Percentiles rank a stretch among this genome's conserved stretches.
These are phyloP conservation scores for Ceratina calcarata DNA, from an alignment of 1,140 invertebrate genomes.

Conservation along the genomic window DNA sequence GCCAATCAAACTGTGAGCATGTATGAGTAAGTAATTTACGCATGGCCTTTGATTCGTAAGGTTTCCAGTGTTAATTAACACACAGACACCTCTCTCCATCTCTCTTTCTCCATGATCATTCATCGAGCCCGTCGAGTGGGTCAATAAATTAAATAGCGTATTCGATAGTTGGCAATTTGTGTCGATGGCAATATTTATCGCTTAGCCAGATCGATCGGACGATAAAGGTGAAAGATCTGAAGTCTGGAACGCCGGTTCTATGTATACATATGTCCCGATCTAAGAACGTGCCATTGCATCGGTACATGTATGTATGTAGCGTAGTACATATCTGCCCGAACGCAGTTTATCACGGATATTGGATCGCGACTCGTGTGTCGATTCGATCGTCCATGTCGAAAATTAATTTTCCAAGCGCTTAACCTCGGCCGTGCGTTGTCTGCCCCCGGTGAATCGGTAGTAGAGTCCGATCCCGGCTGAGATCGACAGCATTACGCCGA, in stretches of 20 bases:
- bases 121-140: not conserved
- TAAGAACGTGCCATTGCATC: slow-evolving; percentile 16
- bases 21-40: slow-evolving; percentile 20
- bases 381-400: slow-evolving; percentile 36
- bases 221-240: slow-evolving; percentile 45
- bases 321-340: not conserved
- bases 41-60: slow-evolving; percentile 20
- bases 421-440: slow-evolving; percentile 91
- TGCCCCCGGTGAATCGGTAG: slow-evolving; percentile 91
- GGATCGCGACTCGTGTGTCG: slow-evolving; percentile 16
- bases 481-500: slow-evolving; percentile 68
- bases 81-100: not conserved
- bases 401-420: slow-evolving; percentile 59
- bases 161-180: slow-evolving; percentile 40
- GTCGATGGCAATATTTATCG: slow-evolving; percentile 47
- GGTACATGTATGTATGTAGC: not conserved
- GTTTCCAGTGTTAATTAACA: slow-evolving; percentile 38
- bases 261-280: slow-evolving; percentile 10
- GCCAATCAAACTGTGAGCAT: not conserved
- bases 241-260: not conserved
- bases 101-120: not conserved
- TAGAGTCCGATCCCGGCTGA: slow-evolving; percentile 87
- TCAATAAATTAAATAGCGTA: slow-evolving; percentile 50
- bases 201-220: slow-evolving; percentile 27
- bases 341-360: slow-evolving; percentile 48